Evolutionary conservation across 1,140 invertebrate genomes (phyloP), one percentile per base, ranked within the genome.

Genomic region (Brachionus rotundiformis): DNA sequence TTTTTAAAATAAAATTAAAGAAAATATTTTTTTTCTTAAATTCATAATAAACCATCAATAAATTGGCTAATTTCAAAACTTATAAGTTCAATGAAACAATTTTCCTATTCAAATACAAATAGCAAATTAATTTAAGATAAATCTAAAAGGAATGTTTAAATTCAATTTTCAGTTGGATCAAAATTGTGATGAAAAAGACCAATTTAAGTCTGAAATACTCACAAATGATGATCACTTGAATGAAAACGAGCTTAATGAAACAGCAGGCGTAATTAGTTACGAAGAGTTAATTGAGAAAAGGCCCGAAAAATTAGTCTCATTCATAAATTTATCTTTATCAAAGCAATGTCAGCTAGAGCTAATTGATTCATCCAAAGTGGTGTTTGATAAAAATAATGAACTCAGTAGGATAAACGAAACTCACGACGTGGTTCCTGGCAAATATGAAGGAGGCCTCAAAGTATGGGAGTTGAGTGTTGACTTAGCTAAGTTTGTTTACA

Each of bases 361-460:
- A 7, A 63, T 79, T 1, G 76, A 79, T 23, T 36, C 76, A 8
- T 39, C 31, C n/a, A 33, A 31, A 36, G 76, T 79, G 11, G 4
- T 39, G 1, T 10, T 59, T 6, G 47, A 79, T 79, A 8, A 49
- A 36, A 49, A 49, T 13, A 41, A 79, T 41, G 29, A 54, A 27
- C 25, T 79, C 5, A 59, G 23, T 23, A 79, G 4, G 11, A 79
- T 79, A 54, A 79, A 79, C 25, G 31, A 79, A 39, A 79, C 76
- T 11, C 76, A 79, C 11, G 76, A 79, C 13, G 47, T 79, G 10
- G 76, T 79, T 1, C 31, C 29, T 39, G 76, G 76, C 16, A 63
- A 79, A 63, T 79, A 79, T 23, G 76, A 79, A 41, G 76, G 76
- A 19, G 76, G 76, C 23, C 19, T 79, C 5, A 79, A 79, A 79